These are phyloP conservation scores for Boloria selene DNA, from an alignment of 2,888 invertebrate genomes.

Conservation along the genomic window DNA sequence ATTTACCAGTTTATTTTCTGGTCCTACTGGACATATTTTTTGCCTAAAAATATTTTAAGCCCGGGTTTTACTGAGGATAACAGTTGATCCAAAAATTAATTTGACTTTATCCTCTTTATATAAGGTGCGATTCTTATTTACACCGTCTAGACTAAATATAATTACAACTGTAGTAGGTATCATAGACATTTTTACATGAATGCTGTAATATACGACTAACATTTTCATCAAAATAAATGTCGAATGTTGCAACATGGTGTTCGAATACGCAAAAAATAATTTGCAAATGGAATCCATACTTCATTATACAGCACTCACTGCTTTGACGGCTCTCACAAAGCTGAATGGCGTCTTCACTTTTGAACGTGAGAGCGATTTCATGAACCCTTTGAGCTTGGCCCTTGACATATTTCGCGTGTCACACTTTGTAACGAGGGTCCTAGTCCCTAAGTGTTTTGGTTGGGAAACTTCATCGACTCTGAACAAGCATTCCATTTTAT, in stretches of 20 bases:
- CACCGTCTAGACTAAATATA: no score
- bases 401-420: conserved; percentile 43
- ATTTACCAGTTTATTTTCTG: no score
- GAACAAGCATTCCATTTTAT: not conserved
- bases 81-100: no score
- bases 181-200: no score
- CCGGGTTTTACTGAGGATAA: no score
- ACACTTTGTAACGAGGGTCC: conserved; percentile 40
- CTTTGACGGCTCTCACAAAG: conserved; percentile 34
- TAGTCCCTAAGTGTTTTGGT: conserved; percentile 37
- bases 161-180: no score
- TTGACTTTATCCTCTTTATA: no score
- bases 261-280: conserved; percentile 5
- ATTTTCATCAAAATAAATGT: not conserved
- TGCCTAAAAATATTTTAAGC: no score
- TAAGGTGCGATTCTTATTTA: no score
- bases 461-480: conserved; percentile 19
- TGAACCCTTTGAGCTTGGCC: conserved; percentile 42
- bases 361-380: conserved; percentile 39
- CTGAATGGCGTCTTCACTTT: conserved; percentile 38
- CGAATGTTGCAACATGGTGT: conserved; percentile 3
- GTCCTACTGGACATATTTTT: no score
- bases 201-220: not conserved
- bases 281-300: conserved; percentile 26
- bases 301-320: conserved; percentile 31